Conservation (phyloP, 2,888 invertebrate genomes). For the Xanthia togata region DNA sequence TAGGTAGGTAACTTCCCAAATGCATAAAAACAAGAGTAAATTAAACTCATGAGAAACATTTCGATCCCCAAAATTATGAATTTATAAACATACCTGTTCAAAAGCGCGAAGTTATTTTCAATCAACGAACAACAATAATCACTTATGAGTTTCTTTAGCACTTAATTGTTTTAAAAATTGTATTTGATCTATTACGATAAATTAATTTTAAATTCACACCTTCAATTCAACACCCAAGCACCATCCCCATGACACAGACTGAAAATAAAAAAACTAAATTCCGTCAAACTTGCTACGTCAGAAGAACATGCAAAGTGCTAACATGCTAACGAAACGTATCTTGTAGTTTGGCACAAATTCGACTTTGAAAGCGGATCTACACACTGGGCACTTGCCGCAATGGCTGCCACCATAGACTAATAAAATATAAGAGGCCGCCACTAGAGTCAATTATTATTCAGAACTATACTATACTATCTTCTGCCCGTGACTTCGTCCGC, state of each 20-base stretch:
- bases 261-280: constrained; percentile 50
- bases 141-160: constrained; percentile 36
- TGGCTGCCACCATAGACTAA: too few relatives aligned
- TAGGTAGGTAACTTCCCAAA: constrained; percentile 21
- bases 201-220: constrained; percentile 51
- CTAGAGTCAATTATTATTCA: too few relatives aligned
- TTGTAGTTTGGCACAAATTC: neutral
- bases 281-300: constrained; percentile 61
- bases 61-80: constrained; percentile 41
- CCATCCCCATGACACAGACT: constrained; percentile 61
- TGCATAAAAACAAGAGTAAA: constrained; percentile 53
- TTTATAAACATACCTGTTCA: constrained; percentile 58
- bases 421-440: too few relatives aligned
- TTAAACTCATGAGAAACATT: constrained; percentile 53
- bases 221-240: constrained; percentile 53
- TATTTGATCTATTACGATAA: constrained; percentile 31
- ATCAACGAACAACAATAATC: constrained; percentile 26
- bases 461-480: too few relatives aligned
- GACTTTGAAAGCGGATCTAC: neutral
- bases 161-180: constrained; percentile 21
- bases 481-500: too few relatives aligned
- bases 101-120: constrained; percentile 10
- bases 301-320: constrained; percentile 28
- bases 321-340: constrained; percentile 32
- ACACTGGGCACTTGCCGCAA: neutral